phyloP scores from a whole-genome alignment of 53 echinoderm and acorn worm genomes.

The Holothuria scabra region DNA sequence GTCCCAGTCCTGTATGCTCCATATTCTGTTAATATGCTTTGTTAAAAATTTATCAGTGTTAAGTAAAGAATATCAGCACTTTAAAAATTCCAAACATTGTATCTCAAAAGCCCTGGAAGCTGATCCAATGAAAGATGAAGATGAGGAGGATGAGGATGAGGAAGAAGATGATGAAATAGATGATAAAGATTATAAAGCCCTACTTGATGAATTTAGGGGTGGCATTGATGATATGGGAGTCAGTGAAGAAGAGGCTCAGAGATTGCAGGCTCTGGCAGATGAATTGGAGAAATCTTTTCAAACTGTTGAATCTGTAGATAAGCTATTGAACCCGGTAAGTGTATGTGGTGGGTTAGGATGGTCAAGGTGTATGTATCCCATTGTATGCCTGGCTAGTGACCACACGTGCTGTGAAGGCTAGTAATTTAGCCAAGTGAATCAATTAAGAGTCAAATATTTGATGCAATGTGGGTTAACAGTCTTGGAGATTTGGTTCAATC shows the following conservation, averaged over 20 bases:
- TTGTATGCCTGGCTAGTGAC: no score
- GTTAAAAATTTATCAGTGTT: no score
- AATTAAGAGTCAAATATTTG: no score
- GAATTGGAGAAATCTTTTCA: constrained; percentile 62
- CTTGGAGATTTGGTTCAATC: no score
- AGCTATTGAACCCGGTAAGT: constrained; percentile 48
- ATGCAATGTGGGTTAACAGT: background rate
- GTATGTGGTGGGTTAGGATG: background rate
- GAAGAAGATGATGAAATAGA: constrained; percentile 41
- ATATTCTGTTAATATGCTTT: no score
- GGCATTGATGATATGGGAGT: constrained; percentile 57
- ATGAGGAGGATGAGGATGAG: constrained; percentile 42
- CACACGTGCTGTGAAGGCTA: no score
- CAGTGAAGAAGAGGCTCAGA: constrained; percentile 56
- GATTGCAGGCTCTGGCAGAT: constrained; percentile 58
- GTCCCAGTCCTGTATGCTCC: no score
- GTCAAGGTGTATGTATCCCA: no score
- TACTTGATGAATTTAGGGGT: constrained; percentile 45
- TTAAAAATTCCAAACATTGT: no score
- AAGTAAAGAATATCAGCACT: no score
- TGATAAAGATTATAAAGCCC: constrained; percentile 63
- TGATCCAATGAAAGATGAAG: background rate
- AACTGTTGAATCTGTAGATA: constrained; percentile 67
- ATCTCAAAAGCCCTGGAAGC: background rate
- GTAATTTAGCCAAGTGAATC: no score